These are phyloP conservation scores for Epinephelus malabaricus DNA, from an alignment of 2,797 vertebrate genomes.

Conservation along the genomic window DNA sequence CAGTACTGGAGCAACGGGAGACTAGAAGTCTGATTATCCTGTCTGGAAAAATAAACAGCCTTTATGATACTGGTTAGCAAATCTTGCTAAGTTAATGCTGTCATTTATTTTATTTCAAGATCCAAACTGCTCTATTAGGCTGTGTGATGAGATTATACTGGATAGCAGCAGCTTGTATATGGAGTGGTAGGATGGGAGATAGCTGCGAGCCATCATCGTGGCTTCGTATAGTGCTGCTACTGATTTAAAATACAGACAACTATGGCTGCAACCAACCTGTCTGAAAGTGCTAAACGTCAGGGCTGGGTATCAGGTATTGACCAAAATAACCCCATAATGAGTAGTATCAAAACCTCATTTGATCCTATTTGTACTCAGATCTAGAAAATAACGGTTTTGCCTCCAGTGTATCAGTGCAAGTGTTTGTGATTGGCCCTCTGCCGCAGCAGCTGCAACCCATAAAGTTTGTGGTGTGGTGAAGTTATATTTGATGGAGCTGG, in stretches of 20 bases:
- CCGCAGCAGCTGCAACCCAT: too few relatives aligned
- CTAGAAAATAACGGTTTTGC: too few relatives aligned
- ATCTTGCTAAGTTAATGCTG: neutral
- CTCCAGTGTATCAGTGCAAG: too few relatives aligned
- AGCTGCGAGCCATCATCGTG: neutral
- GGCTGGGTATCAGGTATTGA: too few relatives aligned
- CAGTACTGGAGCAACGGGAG: too few relatives aligned
- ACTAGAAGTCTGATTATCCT: neutral
- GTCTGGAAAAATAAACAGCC: neutral
- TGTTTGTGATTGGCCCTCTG: too few relatives aligned
- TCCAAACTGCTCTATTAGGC: neutral
- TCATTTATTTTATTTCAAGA: neutral
- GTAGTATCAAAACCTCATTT: too few relatives aligned
- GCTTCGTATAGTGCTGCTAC: neutral
- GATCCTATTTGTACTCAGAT: too few relatives aligned
- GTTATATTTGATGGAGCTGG: too few relatives aligned
- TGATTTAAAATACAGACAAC: neutral
- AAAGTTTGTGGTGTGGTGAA: too few relatives aligned
- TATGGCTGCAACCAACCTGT: neutral
- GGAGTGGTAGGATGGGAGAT: neutral
- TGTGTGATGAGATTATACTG: neutral
- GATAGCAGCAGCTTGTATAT: neutral
- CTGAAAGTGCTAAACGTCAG: neutral
- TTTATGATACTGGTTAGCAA: neutral
- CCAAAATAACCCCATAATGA: too few relatives aligned